A percentile compares a stretch with the other conserved stretches of the same genome.
These are phyloP conservation scores for Meteorus sp. DNA, from an alignment of 1,140 invertebrate species.

Conservation along the genomic window DNA sequence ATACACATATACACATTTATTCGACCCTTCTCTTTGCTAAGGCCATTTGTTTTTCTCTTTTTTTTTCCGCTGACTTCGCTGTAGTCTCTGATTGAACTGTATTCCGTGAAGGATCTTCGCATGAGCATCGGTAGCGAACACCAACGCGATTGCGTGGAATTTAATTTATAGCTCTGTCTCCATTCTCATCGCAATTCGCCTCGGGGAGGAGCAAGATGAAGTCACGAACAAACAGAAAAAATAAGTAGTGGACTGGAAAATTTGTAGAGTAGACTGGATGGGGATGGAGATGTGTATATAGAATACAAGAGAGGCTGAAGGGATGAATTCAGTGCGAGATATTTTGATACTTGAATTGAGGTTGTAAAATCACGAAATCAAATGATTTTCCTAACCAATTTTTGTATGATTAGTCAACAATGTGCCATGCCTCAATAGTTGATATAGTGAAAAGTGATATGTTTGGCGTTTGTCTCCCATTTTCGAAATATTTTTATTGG, in stretches of 20 bases:
- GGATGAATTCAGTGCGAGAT: too few species aligned
- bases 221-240: constrained; percentile 2
- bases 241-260: not conserved
- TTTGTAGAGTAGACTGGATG: not conserved
- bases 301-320: too few species aligned
- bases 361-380: too few species aligned
- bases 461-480: too few species aligned
- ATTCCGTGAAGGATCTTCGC: constrained; percentile 4
- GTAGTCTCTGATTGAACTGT: constrained; percentile 21
- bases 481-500: too few species aligned
- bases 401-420: too few species aligned
- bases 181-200: constrained; percentile 11
- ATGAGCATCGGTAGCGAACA: too few species aligned
- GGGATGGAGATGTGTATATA: not conserved
- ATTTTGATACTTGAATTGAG: too few species aligned
- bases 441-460: too few species aligned
- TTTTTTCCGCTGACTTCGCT: constrained; percentile 21
- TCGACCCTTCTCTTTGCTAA: constrained; percentile 10
- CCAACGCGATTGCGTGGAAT: constrained; percentile 21
- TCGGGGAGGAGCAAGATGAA: not conserved
- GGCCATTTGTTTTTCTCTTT: not conserved
- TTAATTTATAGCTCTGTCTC: constrained; percentile 24
- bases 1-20: not conserved
- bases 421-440: too few species aligned
- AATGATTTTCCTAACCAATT: too few species aligned